Base-by-base conservation (phyloP, 1,140 invertebrate genomes). In the Pogonognathellus flavescens region DNA sequence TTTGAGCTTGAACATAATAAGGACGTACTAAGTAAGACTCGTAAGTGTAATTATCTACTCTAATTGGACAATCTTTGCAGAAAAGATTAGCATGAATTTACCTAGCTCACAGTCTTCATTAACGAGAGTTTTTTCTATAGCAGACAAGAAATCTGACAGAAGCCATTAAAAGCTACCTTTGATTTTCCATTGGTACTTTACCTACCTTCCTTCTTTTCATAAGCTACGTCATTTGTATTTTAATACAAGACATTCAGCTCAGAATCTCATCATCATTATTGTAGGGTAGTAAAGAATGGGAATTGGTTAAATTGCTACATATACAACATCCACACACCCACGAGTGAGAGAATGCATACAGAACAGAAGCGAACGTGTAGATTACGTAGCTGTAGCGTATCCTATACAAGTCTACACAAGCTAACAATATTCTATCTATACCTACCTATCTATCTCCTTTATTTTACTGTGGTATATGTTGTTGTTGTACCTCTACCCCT, bases 221-320 rank as follows among this genome's bases (percentile, higher is more conserved):
- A 76, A 31, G 31, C 41, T 76, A 76, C 70, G 70, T 76, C 70
- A 76, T 76, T 76, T 76, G 70, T 76, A 76, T 76, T 76, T 76
- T 76, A 76, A 76, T 76, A 76, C 66, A 72, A 72, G 66, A 72
- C 41, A 18, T 76, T 76, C 41, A n/a, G 70, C 41, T 76, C 41
- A 76, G 70, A 50, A 76, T 76, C 25, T 50, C 70, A 76, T 76
- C 70, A 76, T 76, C 70, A 76, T 76, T 31, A 76, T 31, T 76
- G 31, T 50, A 76, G 16, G n/a, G 31, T 50, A 76, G 25, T 41
- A 50, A 16, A 76, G 70, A 41, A 76, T 41, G 41, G n/a, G 70
- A 76, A 76, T 76, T 25, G 41, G 41, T 50, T 76, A 49, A 76
- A 76, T 76, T 76, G 70, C 13, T 76, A 76, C 70, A 76, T 50